Evolutionary conservation across 2,113 vertebrate species (phyloP), one percentile per base, ranked within the genome.

Genomic region (Narcine bancroftii): DNA sequence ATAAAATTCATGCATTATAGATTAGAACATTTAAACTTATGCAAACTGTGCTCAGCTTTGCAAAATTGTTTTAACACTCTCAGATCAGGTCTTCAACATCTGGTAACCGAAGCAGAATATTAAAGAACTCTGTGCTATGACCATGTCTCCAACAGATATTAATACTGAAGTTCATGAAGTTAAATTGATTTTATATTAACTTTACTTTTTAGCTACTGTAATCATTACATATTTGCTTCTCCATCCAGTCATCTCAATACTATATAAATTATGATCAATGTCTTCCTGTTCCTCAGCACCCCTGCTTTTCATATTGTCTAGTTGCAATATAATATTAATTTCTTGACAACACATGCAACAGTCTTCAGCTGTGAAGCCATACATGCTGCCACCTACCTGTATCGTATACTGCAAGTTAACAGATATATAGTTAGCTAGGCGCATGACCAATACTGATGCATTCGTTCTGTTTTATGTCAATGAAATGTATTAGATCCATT

Each of bases 1-100:
- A 39, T 63, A 87, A 15, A 60, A 63, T 60, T 60, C 81, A 87
- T 87, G 81, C 81, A 87, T 87, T 87, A 87, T 60, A 63, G 81
- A 87, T 87, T 53, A 87, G 81, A 87, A 87, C 50, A 19, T n/a
- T 60, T 53, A 87, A 87, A 36, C 17, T 87, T 56, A 60, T 60
- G 56, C 81, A 60, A n/a, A 53, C 53, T 56, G 50, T n/a, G 53
- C n/a, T 36, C 50, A 60, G 81, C 81, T 60, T 21, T 87, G 53
- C 33, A 87, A 60, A 60, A 36, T 87, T 87, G 81, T 60, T 60
- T n/a, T 60, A 60, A 87, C 81, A 36, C 15, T 60, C 81, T 87
- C 81, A 87, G 81, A 87, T 87, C 53, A 87, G 53, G 53, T 63
- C 81, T 60, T 33, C 79, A 33, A 53, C 47, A 83, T 83, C 79